phyloP scores from a whole-genome alignment of 2,888 invertebrate species.

The Acanthoscelides obtectus region DNA sequence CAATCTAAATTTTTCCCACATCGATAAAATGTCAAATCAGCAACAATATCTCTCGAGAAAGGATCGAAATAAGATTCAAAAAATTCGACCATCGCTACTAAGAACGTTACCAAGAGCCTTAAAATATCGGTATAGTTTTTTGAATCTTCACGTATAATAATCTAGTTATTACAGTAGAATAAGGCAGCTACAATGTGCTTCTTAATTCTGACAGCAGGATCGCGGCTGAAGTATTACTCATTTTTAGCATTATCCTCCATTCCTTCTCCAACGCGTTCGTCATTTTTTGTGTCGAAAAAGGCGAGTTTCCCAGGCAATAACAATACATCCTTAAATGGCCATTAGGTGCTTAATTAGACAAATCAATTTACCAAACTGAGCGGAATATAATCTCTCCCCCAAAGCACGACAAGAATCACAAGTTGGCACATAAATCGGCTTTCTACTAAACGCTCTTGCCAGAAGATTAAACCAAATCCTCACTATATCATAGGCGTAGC shows the following conservation, averaged over 20 bases:
- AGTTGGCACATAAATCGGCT: background rate
- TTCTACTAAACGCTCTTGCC: background rate
- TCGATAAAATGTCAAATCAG: no score
- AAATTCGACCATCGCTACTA: no score
- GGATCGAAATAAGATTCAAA: no score
- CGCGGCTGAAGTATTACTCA: background rate
- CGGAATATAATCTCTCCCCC: background rate
- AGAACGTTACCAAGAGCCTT: no score
- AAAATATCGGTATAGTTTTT: no score
- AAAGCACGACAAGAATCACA: background rate
- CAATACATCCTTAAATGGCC: background rate
- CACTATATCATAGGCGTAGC: background rate
- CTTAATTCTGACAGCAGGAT: background rate
- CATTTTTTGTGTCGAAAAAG: background rate
- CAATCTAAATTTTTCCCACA: no score
- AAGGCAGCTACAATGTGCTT: no score
- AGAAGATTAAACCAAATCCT: background rate
- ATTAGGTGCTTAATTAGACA: background rate
- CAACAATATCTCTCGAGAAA: no score
- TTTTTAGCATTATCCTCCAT: background rate
- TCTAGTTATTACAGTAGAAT: no score
- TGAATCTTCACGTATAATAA: no score
- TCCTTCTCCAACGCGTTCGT: background rate
- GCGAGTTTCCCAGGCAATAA: background rate
- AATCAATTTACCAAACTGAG: background rate